phyloP scores from a whole-genome alignment of 2,113 vertebrate genomes.

The Brienomyrus brachyistius region DNA sequence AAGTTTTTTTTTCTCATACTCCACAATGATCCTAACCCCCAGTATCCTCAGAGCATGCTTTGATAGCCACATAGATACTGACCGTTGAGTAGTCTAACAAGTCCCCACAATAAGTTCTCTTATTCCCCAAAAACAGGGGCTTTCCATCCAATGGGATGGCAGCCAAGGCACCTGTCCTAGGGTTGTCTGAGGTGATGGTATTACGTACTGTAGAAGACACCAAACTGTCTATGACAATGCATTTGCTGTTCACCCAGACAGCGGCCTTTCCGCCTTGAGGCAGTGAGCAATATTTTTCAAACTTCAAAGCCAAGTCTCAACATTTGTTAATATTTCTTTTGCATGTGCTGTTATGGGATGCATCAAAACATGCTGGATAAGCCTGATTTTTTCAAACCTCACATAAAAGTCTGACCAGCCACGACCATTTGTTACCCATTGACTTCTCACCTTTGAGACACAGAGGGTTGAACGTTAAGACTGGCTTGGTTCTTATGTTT shows the following conservation, averaged over 20 bases:
- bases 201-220: background rate
- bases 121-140: background rate
- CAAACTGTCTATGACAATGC: background rate
- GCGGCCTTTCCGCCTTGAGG: background rate
- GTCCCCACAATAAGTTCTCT: background rate
- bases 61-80: background rate
- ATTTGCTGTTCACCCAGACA: background rate
- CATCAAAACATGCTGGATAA: background rate
- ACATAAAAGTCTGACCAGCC: background rate
- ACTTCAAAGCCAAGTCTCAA: background rate
- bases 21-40: background rate
- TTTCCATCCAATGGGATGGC: slow-evolving; percentile 9
- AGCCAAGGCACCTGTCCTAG: background rate
- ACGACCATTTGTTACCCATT: background rate
- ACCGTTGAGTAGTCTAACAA: background rate
- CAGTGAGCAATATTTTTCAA: background rate
- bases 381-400: background rate
- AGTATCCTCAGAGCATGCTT: background rate
- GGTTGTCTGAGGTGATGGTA: background rate
- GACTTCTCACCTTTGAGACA: background rate
- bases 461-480: background rate
- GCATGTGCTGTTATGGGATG: background rate
- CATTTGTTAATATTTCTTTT: background rate
- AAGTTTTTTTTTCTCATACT: slow-evolving; percentile 30
- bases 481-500: background rate